Percentiles rank a stretch among this genome's conserved stretches.
These are phyloP conservation scores for Gnatocerus cornutus DNA, from an alignment of 2,888 invertebrate species.

Conservation along the genomic window DNA sequence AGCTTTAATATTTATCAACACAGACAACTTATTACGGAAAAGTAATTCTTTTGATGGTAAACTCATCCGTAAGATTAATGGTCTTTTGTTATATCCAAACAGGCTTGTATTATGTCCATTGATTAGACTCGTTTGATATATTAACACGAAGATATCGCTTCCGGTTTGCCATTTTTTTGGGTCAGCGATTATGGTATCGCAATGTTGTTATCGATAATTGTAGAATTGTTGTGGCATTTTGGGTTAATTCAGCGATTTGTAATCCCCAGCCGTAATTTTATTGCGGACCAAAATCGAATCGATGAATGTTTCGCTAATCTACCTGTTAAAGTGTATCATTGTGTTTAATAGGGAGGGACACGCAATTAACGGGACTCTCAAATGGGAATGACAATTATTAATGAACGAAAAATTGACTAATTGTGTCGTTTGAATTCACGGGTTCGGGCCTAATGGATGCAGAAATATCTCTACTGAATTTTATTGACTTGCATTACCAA, in stretches of 20 bases:
- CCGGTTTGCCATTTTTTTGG: conserved; percentile 42
- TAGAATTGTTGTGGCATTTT: conserved; percentile 27
- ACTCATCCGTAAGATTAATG: conserved; percentile 30
- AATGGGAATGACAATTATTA: neutral
- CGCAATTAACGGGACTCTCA: neutral
- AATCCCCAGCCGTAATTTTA: conserved; percentile 31
- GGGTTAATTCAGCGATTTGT: conserved; percentile 42
- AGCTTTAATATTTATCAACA: conserved; percentile 11
- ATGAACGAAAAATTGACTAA: neutral
- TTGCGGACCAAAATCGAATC: conserved; percentile 27
- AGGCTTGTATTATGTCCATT: conserved; percentile 22
- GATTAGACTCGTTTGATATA: conserved; percentile 18
- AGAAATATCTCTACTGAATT: neutral
- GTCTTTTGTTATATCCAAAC: conserved; percentile 33
- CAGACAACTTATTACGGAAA: neutral
- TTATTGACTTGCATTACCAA: conserved; percentile 2
- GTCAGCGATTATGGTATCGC: conserved; percentile 42
- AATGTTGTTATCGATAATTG: conserved; percentile 33
- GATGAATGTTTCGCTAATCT: conserved; percentile 18
- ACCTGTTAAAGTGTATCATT: conserved; percentile 16
- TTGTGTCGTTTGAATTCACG: neutral
- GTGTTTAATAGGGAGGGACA: conserved; percentile 1
- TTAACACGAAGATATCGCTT: conserved; percentile 32
- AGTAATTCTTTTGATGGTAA: conserved; percentile 13
- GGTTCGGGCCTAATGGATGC: neutral